Evolutionary conservation across 2,888 invertebrate genomes (phyloP).

Genomic region (Ectemnius lituratus): DNA sequence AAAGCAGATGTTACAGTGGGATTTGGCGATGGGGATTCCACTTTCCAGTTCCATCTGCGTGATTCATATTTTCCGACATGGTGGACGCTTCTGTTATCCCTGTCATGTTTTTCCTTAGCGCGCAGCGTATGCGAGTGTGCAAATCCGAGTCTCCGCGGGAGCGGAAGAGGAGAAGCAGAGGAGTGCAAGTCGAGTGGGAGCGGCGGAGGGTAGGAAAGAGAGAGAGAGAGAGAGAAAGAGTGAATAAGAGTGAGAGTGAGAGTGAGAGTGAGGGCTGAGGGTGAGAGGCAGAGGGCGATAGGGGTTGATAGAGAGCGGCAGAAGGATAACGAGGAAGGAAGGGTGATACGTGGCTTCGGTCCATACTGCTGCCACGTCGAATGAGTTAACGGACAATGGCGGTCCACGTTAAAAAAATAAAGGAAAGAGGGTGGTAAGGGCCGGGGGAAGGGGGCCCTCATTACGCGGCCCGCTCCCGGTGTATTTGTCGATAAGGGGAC

Average conservation of each 20-base stretch:
- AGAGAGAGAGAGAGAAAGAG: slow-evolving; percentile 37
- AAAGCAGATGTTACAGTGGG: slow-evolving; percentile 59
- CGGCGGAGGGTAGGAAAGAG: slow-evolving; percentile 12
- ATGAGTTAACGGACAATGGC: slow-evolving; percentile 72
- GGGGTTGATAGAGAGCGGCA: slow-evolving; percentile 1
- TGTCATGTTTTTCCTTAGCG: slow-evolving; percentile 34
- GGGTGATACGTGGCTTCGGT: slow-evolving; percentile 63
- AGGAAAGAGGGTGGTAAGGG: slow-evolving; percentile 54
- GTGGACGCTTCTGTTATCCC: slow-evolving; percentile 55
- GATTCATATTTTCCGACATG: slow-evolving; percentile 58
- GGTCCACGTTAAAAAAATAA: slow-evolving; percentile 64
- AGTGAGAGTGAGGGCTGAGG: slow-evolving; percentile 48
- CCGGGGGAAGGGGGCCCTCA: slow-evolving; percentile 68
- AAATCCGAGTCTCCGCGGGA: no score
- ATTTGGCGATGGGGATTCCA: slow-evolving; percentile 42
- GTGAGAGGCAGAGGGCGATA: slow-evolving; percentile 32
- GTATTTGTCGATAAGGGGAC: slow-evolving; percentile 76
- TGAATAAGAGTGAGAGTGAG: slow-evolving; percentile 34
- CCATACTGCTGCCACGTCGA: slow-evolving; percentile 65
- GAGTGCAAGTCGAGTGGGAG: slow-evolving; percentile 5
- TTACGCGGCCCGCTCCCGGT: slow-evolving; percentile 73
- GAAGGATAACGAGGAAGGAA: slow-evolving; percentile 60
- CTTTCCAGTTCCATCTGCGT: slow-evolving; percentile 41
- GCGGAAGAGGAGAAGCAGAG: slow-evolving; percentile 11
- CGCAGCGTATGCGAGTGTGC: slow-evolving; percentile 7